phyloP scores from a whole-genome alignment of 1,140 invertebrate species.

The Heterodera schachtii region DNA sequence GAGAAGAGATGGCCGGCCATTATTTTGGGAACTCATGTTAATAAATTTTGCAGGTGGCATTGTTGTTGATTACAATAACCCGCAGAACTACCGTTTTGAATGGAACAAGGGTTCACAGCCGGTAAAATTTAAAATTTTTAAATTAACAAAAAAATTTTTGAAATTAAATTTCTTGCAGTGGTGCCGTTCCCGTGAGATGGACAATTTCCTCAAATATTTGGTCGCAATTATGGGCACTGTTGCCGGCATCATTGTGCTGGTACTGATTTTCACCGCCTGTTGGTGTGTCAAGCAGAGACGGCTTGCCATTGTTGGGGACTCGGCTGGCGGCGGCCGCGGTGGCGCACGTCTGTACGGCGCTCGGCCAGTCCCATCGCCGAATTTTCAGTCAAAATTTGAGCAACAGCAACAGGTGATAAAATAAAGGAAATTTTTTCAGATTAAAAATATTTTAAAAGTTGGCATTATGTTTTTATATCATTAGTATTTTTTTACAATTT shows the following conservation, averaged over 20 bases:
- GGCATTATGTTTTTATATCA: too few species aligned
- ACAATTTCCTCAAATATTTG: conserved; percentile 64
- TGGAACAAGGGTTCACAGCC: conserved; percentile 63
- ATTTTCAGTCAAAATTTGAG: background rate
- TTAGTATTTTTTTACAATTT: too few species aligned
- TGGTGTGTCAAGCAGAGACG: conserved; percentile 52
- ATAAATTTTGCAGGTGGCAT: conserved; percentile 46
- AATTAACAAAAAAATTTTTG: background rate
- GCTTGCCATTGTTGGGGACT: background rate
- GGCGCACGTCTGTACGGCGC: background rate
- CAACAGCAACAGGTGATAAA: background rate
- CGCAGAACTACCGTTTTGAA: conserved; percentile 63
- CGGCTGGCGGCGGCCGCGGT: background rate
- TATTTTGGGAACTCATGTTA: background rate
- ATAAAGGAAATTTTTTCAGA: background rate
- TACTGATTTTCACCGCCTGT: conserved; percentile 46
- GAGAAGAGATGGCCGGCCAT: too few species aligned
- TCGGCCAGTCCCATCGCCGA: background rate
- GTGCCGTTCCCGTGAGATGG: conserved; percentile 64
- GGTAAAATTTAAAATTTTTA: background rate
- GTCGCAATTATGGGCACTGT: conserved; percentile 50
- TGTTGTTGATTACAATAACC: conserved; percentile 63
- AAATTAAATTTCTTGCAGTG: conserved; percentile 40
- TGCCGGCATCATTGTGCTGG: conserved; percentile 44
- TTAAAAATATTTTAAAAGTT: too few species aligned